phyloP scores from a whole-genome alignment of 1,140 invertebrate species.

The Drosophila kohkoa region DNA sequence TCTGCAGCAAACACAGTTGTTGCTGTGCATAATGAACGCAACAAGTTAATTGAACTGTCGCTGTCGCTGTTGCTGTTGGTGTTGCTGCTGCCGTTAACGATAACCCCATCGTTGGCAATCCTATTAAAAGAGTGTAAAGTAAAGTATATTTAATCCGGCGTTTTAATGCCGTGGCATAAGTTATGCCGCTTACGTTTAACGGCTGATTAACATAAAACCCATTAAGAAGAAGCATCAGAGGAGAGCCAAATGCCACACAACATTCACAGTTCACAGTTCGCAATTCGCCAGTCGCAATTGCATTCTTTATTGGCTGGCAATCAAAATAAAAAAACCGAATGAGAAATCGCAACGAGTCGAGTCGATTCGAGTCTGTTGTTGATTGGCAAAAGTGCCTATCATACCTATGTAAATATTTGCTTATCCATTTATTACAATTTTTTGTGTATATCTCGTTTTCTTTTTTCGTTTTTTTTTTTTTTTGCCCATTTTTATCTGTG shows the following conservation, averaged over 20 bases:
- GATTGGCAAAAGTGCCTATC: conserved; percentile 1
- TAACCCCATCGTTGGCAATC: neutral
- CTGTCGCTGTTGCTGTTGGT: no score
- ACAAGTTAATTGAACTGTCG: conserved; percentile 1
- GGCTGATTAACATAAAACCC: conserved; percentile 1
- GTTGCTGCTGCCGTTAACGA: neutral
- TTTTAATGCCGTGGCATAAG: neutral
- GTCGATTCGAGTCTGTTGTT: neutral
- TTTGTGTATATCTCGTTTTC: neutral
- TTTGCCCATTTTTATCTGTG: conserved; percentile 8
- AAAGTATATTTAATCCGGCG: neutral
- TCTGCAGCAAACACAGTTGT: neutral
- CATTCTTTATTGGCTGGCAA: neutral
- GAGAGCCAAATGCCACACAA: neutral
- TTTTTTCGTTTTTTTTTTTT: neutral
- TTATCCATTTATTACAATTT: conserved; percentile 28
- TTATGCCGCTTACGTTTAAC: neutral
- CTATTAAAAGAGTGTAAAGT: conserved; percentile 2
- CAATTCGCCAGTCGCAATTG: no score
- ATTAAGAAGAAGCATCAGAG: neutral
- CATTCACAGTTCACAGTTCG: no score
- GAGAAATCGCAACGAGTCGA: neutral
- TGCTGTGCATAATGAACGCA: neutral
- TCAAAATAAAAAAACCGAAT: neutral
- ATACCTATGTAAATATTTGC: conserved; percentile 20